These are phyloP conservation scores for Molossus alvarezi DNA, from an alignment of 2,797 vertebrate genomes.

Conservation along the genomic window DNA sequence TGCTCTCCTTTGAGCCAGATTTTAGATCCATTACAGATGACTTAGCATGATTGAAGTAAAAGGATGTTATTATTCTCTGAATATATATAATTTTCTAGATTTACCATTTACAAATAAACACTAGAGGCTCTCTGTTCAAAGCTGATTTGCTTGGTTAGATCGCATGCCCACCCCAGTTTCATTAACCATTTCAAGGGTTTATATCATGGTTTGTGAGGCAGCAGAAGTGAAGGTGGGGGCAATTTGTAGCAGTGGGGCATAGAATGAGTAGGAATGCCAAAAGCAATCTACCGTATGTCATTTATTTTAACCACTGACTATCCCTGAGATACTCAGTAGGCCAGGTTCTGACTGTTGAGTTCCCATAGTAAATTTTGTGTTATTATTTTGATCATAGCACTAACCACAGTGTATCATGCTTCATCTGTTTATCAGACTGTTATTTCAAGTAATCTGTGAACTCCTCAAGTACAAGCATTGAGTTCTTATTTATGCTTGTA, in stretches of 20 bases:
- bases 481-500: constrained; percentile 40
- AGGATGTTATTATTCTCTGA: background rate
- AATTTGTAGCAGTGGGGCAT: background rate
- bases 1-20: background rate
- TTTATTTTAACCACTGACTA: background rate
- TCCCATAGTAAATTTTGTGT: background rate
- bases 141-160: background rate
- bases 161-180: background rate
- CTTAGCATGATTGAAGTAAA: background rate
- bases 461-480: background rate
- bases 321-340: background rate
- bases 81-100: background rate
- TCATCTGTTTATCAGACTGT: background rate
- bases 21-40: background rate
- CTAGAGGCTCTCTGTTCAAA: background rate
- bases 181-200: background rate
- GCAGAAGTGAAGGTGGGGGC: background rate
- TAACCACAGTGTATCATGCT: background rate
- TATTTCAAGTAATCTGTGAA: background rate
- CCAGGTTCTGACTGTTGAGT: background rate
- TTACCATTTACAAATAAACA: background rate
- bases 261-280: background rate
- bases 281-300: background rate
- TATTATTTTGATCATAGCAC: background rate
- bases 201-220: background rate